Evolutionary conservation across 2,113 vertebrate genomes (phyloP), one percentile per base, ranked within the genome.

Genomic region (Patagioenas fasciata): DNA sequence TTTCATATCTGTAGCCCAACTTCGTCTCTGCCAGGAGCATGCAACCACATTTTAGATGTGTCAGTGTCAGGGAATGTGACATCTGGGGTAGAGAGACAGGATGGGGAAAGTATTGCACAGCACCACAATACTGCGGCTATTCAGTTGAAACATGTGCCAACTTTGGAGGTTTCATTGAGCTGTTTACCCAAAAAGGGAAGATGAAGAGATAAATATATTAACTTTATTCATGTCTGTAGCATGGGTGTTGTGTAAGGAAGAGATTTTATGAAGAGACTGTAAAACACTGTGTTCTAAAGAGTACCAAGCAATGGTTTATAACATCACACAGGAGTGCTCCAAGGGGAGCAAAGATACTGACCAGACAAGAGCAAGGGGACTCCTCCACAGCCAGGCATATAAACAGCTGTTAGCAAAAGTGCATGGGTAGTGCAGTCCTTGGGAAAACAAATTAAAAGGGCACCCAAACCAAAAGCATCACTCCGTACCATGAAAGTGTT

Each of bases 101-200:
- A 70, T 70, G 83, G 18, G 51, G 79, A 85, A 97, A 89, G 54
- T 54, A 38, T 85, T 93, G 71, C 93, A 83, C 11, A 47, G 62
- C 23, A 21, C 3, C 3, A 25, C 62, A 82, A 13, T 26, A 9
- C 13, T 91, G 81, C 54, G 92, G 91, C 88, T 90, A 48, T 93
- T 94, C 95, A 60, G 90, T 90, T 93, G 77, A 85, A 90, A 77
- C 56, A 71, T 0, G 1, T 91, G 84, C 26, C 58, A 51, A 20
- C 36, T 75, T 65, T 72, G 57, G 89, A 20, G 28, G 80, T 94
- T 95, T 96, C 51, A 65, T 3, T 40, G 23, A 70, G n/a, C 23
- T 95, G n/a, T 77, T 95, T 53, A 47, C 25, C 44, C 58, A 36
- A 21, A 29, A 80, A 69, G 77, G 36, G 23, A 78, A 89, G 64